phyloP scores from a whole-genome alignment of 2,113 vertebrate genomes.

The Pseudolaguvia tuberculata region DNA sequence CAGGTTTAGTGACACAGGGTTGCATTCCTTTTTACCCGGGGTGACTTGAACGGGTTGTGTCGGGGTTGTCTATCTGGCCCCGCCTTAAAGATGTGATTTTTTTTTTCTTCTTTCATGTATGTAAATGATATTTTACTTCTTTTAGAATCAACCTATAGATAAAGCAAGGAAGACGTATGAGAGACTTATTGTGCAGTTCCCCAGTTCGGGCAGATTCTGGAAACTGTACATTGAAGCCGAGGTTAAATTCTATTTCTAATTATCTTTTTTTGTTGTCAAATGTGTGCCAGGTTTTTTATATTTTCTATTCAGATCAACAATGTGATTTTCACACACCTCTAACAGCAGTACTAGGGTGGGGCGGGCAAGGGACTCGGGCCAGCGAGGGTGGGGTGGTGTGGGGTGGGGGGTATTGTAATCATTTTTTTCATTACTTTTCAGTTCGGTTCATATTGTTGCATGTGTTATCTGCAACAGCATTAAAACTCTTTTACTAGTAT shows the following conservation, averaged over 20 bases:
- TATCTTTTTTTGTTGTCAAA: slow-evolving; percentile 58
- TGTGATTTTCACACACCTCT: slow-evolving; percentile 76
- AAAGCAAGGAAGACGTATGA: slow-evolving; percentile 99
- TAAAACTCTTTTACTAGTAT: slow-evolving; percentile 99
- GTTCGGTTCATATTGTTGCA: slow-evolving; percentile 97
- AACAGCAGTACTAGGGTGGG: background rate
- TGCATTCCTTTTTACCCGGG: slow-evolving; percentile 86
- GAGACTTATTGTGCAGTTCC: slow-evolving; percentile 99
- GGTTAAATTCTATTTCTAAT: slow-evolving; percentile 80
- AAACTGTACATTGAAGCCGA: slow-evolving; percentile 99
- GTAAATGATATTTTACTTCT: slow-evolving; percentile 86
- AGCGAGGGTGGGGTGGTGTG: background rate
- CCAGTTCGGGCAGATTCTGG: slow-evolving; percentile 99
- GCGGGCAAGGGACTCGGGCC: background rate
- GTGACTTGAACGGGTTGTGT: slow-evolving; percentile 57
- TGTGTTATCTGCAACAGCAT: slow-evolving; percentile 99
- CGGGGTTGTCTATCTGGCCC: slow-evolving; percentile 24
- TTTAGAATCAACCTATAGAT: slow-evolving; percentile 99
- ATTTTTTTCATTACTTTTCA: slow-evolving; percentile 63
- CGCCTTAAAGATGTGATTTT: slow-evolving; percentile 25
- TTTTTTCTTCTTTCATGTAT: slow-evolving; percentile 60
- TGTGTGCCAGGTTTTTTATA: slow-evolving; percentile 66
- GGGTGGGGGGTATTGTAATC: slow-evolving; percentile 20
- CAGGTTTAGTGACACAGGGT: slow-evolving; percentile 99
- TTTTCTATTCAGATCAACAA: slow-evolving; percentile 67